Percentiles rank a stretch among this genome's conserved stretches.
Evolutionary conservation across 2,113 vertebrate genomes (phyloP).

Genomic region (Plotosus lineatus): DNA sequence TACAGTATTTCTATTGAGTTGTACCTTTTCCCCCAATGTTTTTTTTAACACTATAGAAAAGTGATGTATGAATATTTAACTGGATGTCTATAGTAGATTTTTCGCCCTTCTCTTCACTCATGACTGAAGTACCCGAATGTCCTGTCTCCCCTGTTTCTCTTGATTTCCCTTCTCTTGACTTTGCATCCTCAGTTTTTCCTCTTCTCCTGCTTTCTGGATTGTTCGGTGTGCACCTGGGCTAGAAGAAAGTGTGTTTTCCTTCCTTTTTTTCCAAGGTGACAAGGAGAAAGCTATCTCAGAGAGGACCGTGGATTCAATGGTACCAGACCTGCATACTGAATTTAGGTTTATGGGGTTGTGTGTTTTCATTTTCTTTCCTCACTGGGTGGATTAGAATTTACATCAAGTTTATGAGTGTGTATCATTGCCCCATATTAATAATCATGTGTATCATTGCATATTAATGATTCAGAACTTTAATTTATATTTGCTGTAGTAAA

Average conservation of each 20-base stretch:
- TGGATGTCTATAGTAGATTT: neutral
- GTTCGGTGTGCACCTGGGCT: conserved; percentile 60
- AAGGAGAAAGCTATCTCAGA: conserved; percentile 65
- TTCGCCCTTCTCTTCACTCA: conserved; percentile 39
- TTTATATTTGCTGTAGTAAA: neutral
- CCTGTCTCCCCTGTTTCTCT: conserved; percentile 44
- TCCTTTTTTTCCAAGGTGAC: conserved; percentile 64
- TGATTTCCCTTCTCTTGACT: conserved; percentile 44
- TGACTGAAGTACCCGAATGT: conserved; percentile 19
- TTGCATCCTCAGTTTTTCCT: conserved; percentile 56
- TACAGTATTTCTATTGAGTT: neutral
- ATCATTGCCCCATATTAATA: neutral
- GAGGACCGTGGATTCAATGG: conserved; percentile 76
- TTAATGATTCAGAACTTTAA: neutral
- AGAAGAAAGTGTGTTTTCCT: conserved; percentile 63
- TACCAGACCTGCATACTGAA: conserved; percentile 58
- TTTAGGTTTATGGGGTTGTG: conserved; percentile 31
- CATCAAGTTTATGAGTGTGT: neutral
- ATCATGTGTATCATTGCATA: neutral
- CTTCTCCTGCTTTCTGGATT: conserved; percentile 64
- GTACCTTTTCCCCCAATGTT: neutral
- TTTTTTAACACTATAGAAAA: neutral
- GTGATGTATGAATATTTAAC: neutral
- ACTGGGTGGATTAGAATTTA: neutral
- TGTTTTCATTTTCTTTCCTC: too few species aligned